Percentiles rank a stretch among this genome's conserved stretches.
phyloP scores from a whole-genome alignment of 2,113 vertebrate genomes.

The Varanus komodoensis region DNA sequence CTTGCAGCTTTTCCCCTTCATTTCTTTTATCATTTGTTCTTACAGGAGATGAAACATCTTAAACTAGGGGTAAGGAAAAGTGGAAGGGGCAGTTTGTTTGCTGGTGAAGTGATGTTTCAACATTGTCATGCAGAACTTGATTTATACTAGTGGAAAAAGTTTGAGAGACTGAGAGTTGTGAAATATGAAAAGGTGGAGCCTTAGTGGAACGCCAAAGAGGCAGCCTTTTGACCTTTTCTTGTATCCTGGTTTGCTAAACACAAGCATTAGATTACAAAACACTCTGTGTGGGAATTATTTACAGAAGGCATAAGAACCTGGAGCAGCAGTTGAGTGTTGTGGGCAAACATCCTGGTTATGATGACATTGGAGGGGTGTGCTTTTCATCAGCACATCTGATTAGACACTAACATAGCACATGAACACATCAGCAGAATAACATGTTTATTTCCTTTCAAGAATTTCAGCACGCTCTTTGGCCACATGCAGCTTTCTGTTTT shows the following conservation, averaged over 20 bases:
- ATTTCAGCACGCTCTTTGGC: constrained; percentile 46
- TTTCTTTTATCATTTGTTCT: background rate
- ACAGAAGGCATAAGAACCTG: constrained; percentile 59
- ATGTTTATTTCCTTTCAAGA: constrained; percentile 62
- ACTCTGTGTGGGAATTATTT: constrained; percentile 71
- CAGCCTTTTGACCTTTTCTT: constrained; percentile 70
- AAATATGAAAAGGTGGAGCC: background rate
- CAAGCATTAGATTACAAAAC: constrained; percentile 68
- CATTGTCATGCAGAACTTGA: background rate
- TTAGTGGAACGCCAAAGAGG: background rate
- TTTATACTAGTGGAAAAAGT: background rate
- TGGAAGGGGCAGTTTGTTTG: background rate
- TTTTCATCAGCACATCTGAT: constrained; percentile 71
- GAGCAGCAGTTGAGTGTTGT: constrained; percentile 53
- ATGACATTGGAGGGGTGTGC: constrained; percentile 76
- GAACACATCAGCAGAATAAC: constrained; percentile 67
- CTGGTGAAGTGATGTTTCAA: background rate
- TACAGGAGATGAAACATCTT: background rate
- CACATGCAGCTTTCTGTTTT: constrained; percentile 22
- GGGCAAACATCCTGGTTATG: constrained; percentile 54
- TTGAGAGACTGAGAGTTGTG: background rate
- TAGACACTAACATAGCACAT: constrained; percentile 73
- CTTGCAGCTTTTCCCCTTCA: background rate
- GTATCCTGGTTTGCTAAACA: constrained; percentile 56
- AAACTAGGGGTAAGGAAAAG: background rate